Evolutionary conservation across 2,888 invertebrate species (phyloP).

Genomic region (Lottia scabra): DNA sequence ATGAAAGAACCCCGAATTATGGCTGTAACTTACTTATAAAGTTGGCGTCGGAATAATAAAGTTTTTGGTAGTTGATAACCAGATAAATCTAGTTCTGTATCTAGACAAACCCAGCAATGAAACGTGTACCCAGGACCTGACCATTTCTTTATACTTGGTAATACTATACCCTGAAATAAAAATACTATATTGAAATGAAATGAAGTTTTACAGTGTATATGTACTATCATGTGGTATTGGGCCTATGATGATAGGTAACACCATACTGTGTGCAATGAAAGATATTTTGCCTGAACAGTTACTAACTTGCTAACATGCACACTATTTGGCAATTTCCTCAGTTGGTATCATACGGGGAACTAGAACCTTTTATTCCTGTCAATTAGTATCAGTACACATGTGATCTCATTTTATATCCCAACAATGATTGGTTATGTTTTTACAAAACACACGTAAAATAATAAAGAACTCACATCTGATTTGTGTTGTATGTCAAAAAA

Average conservation of each 20-base stretch:
- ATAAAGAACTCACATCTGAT: conserved; percentile 58
- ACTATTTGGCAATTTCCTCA: too few relatives aligned
- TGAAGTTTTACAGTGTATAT: not conserved
- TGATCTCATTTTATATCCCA: not conserved
- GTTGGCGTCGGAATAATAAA: conserved; percentile 69
- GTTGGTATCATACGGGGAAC: too few relatives aligned
- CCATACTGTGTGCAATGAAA: too few relatives aligned
- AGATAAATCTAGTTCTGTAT: conserved; percentile 43
- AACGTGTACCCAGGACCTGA: conserved; percentile 75
- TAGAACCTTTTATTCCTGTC: too few relatives aligned
- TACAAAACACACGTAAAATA: not conserved
- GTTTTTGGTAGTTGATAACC: conserved; percentile 24
- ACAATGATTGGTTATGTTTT: not conserved
- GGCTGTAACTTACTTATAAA: conserved; percentile 69
- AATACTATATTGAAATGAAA: conserved; percentile 41
- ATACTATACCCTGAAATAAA: conserved; percentile 71
- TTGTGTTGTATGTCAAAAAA: conserved; percentile 72
- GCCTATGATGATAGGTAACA: too few relatives aligned
- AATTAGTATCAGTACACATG: too few relatives aligned
- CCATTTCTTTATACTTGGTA: conserved; percentile 75
- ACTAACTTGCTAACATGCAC: too few relatives aligned
- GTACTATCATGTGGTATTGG: too few relatives aligned
- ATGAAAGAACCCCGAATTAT: too few relatives aligned
- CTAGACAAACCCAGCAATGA: conserved; percentile 74
- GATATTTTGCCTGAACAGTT: too few relatives aligned